Percentiles rank a stretch among this genome's conserved stretches.
phyloP scores from a whole-genome alignment of 2,888 invertebrate genomes.

The Adela reaumurella region DNA sequence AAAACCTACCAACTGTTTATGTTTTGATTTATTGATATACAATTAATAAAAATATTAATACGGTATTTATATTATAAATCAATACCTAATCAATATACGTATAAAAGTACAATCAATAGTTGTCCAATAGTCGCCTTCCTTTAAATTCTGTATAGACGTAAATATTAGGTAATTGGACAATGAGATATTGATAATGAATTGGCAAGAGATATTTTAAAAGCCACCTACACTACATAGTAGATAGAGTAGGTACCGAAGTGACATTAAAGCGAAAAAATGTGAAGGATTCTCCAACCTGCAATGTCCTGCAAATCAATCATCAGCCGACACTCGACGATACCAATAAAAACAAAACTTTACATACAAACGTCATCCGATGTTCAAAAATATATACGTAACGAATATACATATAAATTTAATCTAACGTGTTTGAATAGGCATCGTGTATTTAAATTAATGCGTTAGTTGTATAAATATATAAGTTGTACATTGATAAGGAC shows the following conservation, averaged over 20 bases:
- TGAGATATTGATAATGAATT: not conserved
- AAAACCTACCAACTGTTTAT: not conserved
- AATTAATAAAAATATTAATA: not conserved
- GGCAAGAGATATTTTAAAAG: not conserved
- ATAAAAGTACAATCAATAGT: slow-evolving; percentile 53
- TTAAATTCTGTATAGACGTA: too few relatives aligned
- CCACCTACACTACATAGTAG: not conserved
- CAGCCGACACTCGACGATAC: too few relatives aligned
- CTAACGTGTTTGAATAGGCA: slow-evolving; percentile 48
- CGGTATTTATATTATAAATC: not conserved
- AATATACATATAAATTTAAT: slow-evolving; percentile 54
- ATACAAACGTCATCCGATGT: slow-evolving; percentile 39
- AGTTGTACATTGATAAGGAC: too few relatives aligned
- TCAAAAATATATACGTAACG: slow-evolving; percentile 58
- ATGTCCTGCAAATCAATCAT: too few relatives aligned
- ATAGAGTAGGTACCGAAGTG: too few relatives aligned
- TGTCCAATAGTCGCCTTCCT: not conserved
- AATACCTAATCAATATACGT: slow-evolving; percentile 44
- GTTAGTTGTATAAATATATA: too few relatives aligned
- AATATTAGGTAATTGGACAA: not conserved
- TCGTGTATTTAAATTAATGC: too few relatives aligned
- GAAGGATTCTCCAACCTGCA: too few relatives aligned
- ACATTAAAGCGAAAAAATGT: too few relatives aligned
- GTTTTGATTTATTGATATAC: not conserved
- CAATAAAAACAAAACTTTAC: too few relatives aligned